Base-by-base conservation (phyloP, 2,113 vertebrate genomes). In the Gymnocephalus cernua region DNA sequence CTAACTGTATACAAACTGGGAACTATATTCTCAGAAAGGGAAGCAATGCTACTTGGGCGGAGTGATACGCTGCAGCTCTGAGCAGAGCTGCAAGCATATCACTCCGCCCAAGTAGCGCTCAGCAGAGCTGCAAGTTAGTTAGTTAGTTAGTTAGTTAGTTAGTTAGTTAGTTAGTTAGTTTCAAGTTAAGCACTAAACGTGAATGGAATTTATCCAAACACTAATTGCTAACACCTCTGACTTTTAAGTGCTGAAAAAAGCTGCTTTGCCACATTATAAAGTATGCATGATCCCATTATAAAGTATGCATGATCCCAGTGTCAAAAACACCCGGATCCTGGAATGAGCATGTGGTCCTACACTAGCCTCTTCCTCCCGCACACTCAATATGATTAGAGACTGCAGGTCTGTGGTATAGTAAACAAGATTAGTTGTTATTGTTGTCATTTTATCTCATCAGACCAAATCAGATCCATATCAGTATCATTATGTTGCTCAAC, bases 381-480 rank as follows among this genome's bases (percentile, higher is more conserved):
- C 71, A 51, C 54, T 57, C 47, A 71, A 10, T 64, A 48, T 71
- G 27, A 83, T 83, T 56, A 84, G 54, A 74, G 18, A 41, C 27
- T 75, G 63, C 16, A 0, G 57, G 44, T 74, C 68, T 90, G 72
- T 50, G 51, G 70, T 77, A 47, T 21, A 56, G 32, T 69, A 86
- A 90, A 90, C 72, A 77, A 70, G 67, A 87, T 90, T 83, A 81
- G 71, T 25, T 79, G 45, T 51, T 76, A 65, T 68, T 81, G 53
- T 82, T 85, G 73, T 64, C 62, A 79, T 85, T 84, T 77, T 54
- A 62, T 86, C 58, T 84, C 50, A 8, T 79, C 74, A 77, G 74
- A 14, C 68, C 21, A 35, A 54, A 81, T 69, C 69, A 62, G 27
- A 85, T 72, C 14, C 29, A 77, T 89, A 91, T 91, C 78, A 84